phyloP scores from a whole-genome alignment of 2,888 invertebrate species.

The Rotaria magnacalcarata region DNA sequence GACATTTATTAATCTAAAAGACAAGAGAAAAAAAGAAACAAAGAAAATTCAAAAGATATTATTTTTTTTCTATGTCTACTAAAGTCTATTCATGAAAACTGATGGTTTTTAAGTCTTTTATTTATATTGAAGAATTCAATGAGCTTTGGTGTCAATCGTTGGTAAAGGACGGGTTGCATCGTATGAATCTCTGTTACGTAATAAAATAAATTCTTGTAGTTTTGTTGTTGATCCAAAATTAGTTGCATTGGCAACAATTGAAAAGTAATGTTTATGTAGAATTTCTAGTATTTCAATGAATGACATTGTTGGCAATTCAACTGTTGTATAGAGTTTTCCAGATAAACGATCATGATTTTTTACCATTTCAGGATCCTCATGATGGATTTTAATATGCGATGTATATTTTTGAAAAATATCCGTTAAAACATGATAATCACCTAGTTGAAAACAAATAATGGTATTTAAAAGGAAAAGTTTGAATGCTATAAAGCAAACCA shows the following conservation, averaged over 20 bases:
- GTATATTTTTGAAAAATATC: slow-evolving; percentile 35
- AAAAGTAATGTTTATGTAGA: slow-evolving; percentile 33
- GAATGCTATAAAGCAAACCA: not conserved
- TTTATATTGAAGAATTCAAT: not conserved
- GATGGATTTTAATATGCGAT: not conserved
- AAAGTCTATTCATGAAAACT: not conserved
- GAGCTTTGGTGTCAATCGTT: not conserved
- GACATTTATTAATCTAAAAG: not conserved
- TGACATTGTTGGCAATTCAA: slow-evolving; percentile 23
- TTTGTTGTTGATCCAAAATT: not conserved
- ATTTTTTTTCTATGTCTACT: not conserved
- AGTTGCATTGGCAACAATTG: slow-evolving; percentile 21
- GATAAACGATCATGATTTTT: slow-evolving; percentile 34
- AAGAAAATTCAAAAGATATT: not conserved
- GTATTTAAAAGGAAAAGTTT: not conserved
- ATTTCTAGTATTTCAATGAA: slow-evolving; percentile 33
- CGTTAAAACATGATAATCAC: slow-evolving; percentile 27
- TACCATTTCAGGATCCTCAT: not conserved
- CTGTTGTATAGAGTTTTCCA: not conserved
- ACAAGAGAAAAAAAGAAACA: too few relatives aligned
- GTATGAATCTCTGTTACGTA: slow-evolving; percentile 20
- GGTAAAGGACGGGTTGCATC: not conserved
- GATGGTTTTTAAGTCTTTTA: not conserved
- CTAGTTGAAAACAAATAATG: not conserved
- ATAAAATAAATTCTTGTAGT: slow-evolving; percentile 34